phyloP scores from a whole-genome alignment of 1,140 invertebrate species.

The Macrocentrus cingulum region DNA sequence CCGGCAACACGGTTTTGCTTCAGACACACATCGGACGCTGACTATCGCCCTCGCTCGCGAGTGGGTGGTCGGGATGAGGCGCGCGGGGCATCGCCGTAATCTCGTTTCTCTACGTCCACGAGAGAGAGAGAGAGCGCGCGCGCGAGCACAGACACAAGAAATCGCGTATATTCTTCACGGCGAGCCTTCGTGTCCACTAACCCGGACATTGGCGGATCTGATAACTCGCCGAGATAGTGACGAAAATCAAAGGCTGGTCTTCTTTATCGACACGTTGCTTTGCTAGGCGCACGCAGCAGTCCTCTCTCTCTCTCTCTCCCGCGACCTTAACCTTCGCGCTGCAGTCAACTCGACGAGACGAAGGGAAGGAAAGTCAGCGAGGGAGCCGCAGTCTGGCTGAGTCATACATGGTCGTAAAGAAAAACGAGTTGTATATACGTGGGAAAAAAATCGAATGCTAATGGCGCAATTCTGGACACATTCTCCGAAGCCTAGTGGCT shows the following conservation, averaged over 20 bases:
- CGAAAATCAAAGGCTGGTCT: background rate
- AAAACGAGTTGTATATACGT: too few relatives aligned
- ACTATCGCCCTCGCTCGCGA: conserved; percentile 43
- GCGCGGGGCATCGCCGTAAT: conserved; percentile 38
- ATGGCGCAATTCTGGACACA: background rate
- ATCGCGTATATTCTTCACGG: conserved; percentile 45
- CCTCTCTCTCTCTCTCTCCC: background rate
- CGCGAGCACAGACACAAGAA: conserved; percentile 1
- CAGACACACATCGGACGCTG: conserved; percentile 46
- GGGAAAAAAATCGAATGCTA: too few relatives aligned
- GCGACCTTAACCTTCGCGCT: conserved; percentile 24
- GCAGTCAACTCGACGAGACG: background rate
- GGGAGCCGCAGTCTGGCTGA: too few relatives aligned
- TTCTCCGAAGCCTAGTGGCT: background rate
- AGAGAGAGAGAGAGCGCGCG: conserved; percentile 15
- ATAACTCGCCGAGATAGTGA: background rate
- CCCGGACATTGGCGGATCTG: conserved; percentile 1
- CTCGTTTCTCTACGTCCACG: conserved; percentile 42
- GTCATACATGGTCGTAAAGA: too few relatives aligned
- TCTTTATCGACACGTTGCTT: conserved; percentile 7
- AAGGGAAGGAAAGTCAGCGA: too few relatives aligned
- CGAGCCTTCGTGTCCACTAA: conserved; percentile 11
- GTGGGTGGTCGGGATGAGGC: conserved; percentile 8
- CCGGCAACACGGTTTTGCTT: conserved; percentile 50
- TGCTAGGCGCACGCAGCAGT: background rate